Conservation (phyloP, 2,888 invertebrate species). For the Antheraea assamensis region DNA sequence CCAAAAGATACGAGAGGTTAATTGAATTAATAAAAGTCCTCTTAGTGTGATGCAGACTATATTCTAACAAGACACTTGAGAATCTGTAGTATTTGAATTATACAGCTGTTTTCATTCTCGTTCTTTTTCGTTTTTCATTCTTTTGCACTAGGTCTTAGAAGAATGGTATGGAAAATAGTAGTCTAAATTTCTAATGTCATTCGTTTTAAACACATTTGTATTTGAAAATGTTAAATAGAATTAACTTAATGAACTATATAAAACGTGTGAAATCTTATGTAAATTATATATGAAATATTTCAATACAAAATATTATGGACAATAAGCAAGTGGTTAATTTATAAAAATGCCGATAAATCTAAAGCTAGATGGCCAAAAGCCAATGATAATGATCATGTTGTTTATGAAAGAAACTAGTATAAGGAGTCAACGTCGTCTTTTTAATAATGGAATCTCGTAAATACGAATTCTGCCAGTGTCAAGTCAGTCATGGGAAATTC, state of each 20-base stretch:
- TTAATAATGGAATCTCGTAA: too few species aligned
- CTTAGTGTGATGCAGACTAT: slow-evolving; percentile 26
- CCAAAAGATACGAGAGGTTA: slow-evolving; percentile 69
- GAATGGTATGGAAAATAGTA: too few species aligned
- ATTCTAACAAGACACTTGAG: background rate
- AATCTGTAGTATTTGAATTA: background rate
- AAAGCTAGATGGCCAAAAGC: background rate
- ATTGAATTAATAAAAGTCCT: slow-evolving; percentile 66
- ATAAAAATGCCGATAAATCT: background rate
- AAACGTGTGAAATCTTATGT: background rate
- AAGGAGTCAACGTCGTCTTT: too few species aligned
- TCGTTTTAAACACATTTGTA: background rate
- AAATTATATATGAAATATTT: background rate
- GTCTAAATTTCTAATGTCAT: too few species aligned
- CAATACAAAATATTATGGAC: background rate
- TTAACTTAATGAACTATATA: background rate
- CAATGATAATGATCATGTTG: background rate
- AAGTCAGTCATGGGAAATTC: too few species aligned
- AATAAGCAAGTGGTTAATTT: background rate
- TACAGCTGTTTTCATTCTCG: background rate
- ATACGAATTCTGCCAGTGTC: too few species aligned
- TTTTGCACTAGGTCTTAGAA: too few species aligned
- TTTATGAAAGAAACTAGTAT: background rate
- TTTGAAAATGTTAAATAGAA: background rate
- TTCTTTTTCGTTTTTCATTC: too few species aligned